Percentiles rank a stretch among this genome's conserved stretches.
Evolutionary conservation across 2,797 vertebrate species (phyloP).

Genomic region (Tiaroga cobitis): DNA sequence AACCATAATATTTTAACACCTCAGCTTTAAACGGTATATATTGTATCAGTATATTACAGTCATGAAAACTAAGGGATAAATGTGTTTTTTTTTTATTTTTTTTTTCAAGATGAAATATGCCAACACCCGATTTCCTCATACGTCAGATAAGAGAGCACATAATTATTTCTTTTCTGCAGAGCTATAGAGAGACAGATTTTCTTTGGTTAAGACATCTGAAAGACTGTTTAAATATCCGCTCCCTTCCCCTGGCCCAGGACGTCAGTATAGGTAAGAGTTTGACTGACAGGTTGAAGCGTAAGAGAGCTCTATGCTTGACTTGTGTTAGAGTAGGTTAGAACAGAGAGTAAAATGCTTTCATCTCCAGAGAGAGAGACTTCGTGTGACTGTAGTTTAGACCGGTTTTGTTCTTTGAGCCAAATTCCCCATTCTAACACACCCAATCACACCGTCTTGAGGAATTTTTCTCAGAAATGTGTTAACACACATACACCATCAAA

Average conservation of each 20-base stretch:
- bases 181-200: not conserved
- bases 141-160: not conserved
- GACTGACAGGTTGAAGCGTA: constrained; percentile 5
- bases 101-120: not conserved
- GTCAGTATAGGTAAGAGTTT: constrained; percentile 19
- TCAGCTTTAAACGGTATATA: not conserved
- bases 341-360: not conserved
- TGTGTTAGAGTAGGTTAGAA: not conserved
- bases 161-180: not conserved
- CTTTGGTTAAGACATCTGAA: constrained; percentile 12
- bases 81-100: not conserved
- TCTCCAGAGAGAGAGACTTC: not conserved
- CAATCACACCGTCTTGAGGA: constrained; percentile 19
- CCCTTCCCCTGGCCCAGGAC: not conserved
- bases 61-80: not conserved
- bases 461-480: not conserved
- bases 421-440: constrained; percentile 2
- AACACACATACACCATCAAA: not conserved
- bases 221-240: not conserved
- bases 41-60: not conserved
- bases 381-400: constrained; percentile 4
- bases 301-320: constrained; percentile 13
- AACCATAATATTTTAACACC: not conserved
- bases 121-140: not conserved
- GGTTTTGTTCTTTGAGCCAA: constrained; percentile 9